Percentiles rank a stretch among this genome's conserved stretches.
phyloP scores from a whole-genome alignment of 1,140 invertebrate genomes.

The Calliopsis andreniformis region DNA sequence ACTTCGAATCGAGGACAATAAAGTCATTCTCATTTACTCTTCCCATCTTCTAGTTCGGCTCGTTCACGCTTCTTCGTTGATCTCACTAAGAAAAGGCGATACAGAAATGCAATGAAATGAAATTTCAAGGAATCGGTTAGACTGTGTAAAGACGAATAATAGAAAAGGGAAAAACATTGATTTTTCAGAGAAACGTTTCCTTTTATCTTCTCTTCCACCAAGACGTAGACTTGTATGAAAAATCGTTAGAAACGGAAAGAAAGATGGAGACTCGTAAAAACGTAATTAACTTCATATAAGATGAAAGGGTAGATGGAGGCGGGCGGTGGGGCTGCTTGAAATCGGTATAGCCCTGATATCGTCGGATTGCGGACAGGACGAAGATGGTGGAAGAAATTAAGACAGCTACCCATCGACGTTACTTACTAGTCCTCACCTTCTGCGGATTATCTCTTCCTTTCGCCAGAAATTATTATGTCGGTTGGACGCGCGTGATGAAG shows the following conservation, averaged over 20 bases:
- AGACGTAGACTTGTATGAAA: constrained; percentile 46
- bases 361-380: constrained; percentile 29
- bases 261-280: constrained; percentile 67
- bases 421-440: constrained; percentile 47
- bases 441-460: constrained; percentile 59
- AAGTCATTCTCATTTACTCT: constrained; percentile 63
- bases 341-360: constrained; percentile 32
- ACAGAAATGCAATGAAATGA: background rate
- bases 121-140: background rate
- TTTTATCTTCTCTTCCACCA: constrained; percentile 46
- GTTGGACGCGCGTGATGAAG: constrained; percentile 53
- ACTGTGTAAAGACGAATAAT: background rate
- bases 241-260: constrained; percentile 52
- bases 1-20: constrained; percentile 54
- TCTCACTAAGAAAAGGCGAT: constrained; percentile 43
- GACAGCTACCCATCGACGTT: constrained; percentile 46
- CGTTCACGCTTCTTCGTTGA: constrained; percentile 8
- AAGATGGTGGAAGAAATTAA: constrained; percentile 69
- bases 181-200: constrained; percentile 34
- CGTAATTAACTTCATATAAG: constrained; percentile 70
- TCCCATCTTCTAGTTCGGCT: constrained; percentile 4
- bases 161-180: background rate
- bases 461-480: constrained; percentile 62
- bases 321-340: background rate
- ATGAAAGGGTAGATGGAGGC: constrained; percentile 56